Conservation (phyloP, 1,140 invertebrate species). For the Cyclina sinensis region DNA sequence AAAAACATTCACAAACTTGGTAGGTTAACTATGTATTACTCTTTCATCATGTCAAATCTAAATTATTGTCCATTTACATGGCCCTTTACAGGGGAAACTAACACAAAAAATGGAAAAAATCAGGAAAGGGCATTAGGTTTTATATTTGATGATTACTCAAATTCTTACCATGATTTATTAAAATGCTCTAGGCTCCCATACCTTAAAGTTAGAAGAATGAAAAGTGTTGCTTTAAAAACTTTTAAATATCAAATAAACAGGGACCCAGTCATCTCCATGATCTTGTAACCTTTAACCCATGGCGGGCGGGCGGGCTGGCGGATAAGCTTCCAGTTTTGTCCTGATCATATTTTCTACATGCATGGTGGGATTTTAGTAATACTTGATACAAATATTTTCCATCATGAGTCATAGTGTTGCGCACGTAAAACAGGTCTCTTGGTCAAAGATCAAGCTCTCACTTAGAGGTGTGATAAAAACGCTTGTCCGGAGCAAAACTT, state of each 20-base stretch:
- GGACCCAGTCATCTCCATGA: not conserved
- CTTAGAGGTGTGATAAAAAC: too few species aligned
- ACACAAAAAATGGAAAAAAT: conserved; percentile 34
- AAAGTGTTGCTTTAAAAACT: not conserved
- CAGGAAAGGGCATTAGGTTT: not conserved
- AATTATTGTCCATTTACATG: conserved; percentile 26
- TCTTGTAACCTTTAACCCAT: not conserved
- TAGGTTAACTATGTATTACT: conserved; percentile 8
- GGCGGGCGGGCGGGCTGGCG: too few species aligned
- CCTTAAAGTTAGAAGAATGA: conserved; percentile 33
- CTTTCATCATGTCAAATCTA: conserved; percentile 50
- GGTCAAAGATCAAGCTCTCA: too few species aligned
- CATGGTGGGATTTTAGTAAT: too few species aligned
- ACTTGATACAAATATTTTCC: too few species aligned
- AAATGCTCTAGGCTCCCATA: not conserved
- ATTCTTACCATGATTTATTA: not conserved
- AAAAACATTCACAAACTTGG: conserved; percentile 32
- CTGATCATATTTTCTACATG: too few species aligned
- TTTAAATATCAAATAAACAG: not conserved
- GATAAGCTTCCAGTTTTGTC: too few species aligned
- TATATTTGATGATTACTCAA: conserved; percentile 20
- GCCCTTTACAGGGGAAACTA: conserved; percentile 19
- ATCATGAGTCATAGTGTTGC: too few species aligned
- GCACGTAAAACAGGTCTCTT: too few species aligned
- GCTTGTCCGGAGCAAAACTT: too few species aligned